Evolutionary conservation across 2,797 vertebrate species (phyloP), one percentile per base, ranked within the genome.

Genomic region (Scleropages formosus): DNA sequence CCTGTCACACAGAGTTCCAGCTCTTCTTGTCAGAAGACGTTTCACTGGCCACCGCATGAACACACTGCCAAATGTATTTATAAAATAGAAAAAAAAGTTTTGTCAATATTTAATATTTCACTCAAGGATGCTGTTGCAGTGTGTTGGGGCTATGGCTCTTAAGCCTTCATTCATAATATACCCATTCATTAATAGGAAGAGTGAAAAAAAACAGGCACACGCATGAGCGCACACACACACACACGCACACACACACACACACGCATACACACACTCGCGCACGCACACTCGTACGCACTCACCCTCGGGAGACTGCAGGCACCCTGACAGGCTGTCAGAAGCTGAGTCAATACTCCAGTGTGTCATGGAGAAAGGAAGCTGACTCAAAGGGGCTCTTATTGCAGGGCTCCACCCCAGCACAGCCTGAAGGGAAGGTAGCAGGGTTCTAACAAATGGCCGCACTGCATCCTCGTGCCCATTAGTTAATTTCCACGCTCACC

Each of bases 41-140:
- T n/a, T 65, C 49, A 73, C 62, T 73, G 70, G 49, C 59, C 62
- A 64, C 63, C n/a, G 47, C 39, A 73, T 63, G 27, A 63, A 51
- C 53, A 31, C 20, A 18, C 31, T 68, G 39, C 76, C 71, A 77
- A 53, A 67, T 73, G 26, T 77, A 73, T 73, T 77, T 60, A 77
- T 67, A 77, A 65, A 72, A 31, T 16, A 24, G 56, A 63, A 63
- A 76, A 71, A 62, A 73, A 77, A 73, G 73, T 77, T 77, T 61
- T n/a, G 76, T 73, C 64, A 77, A 77, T 77, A 77, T 77, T 73
- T 77, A 72, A 67, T 67, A 73, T 73, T 39, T 77, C 76, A 73
- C 71, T 77, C 63, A 9, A 66, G 68, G 53, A 73, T 67, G 76
- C 76, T 73, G 76, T 73, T 77, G 56, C 62, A 73, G 71, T 27